Evolutionary conservation across 92 coral and sea anemone genomes (phyloP), one percentile per base, ranked within the genome.

Genomic region (Meandrina meandrites): DNA sequence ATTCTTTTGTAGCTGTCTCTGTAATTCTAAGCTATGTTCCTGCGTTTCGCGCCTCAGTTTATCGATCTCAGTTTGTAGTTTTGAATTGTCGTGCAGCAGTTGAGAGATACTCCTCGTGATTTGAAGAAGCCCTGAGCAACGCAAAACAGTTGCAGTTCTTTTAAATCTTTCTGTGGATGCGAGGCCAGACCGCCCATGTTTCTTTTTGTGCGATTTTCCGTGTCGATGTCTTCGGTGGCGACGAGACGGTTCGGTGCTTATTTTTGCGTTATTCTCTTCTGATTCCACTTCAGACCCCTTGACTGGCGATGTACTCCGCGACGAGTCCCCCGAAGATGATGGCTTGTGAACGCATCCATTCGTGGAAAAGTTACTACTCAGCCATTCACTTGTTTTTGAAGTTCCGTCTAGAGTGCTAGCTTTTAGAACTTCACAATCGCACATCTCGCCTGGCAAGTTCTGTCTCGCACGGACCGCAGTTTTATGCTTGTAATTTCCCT

Each of bases 61-160:
- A 75, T 96, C 95, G 35, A 96, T 93, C 50, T 92, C 94, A 35
- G 84, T 87, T 76, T 96, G 98, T 1, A 96, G 75, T 47, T 76
- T 86, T 30, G 91, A 88, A 91, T 93, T 96, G 56, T 93, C 95
- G 58, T 91, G 88, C 11, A 91, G 73, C 32, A 96, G 92, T 76
- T 92, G 94, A 51, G 98, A 94, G 54, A 92, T 96, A 82, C 94
- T 92, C 17, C 88, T 60, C 5, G 98, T 89, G 56, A 93, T 86
- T 72, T 96, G 94, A 56, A 96, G 90, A 62, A 96, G 92, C 14
- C 98, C 98, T 1, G 98, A 95, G 75, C 95, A 94, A 67, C 92
- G 90, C 31, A 96, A 84, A 16, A 91, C 91, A 24, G 89, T 76
- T 21, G 91, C 94, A 14, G 98, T 96, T 37, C 92, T 93, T 58